Base-by-base conservation (phyloP, 2,888 invertebrate species). In the Erynnis tages region DNA sequence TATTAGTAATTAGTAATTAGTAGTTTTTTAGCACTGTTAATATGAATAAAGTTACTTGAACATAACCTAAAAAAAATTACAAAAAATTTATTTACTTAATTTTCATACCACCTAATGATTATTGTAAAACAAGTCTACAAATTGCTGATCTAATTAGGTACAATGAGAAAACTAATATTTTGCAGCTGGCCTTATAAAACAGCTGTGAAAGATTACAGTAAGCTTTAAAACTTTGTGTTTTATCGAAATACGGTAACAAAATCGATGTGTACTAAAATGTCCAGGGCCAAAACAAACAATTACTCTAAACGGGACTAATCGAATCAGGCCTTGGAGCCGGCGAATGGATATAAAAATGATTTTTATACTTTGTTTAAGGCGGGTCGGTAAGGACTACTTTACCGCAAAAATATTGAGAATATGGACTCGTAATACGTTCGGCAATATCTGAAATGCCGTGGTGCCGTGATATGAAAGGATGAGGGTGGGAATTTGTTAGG, bases 361-460 rank as follows among this genome's bases (percentile, higher is more conserved):
- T 52, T 44, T 35, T 34, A 23, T 52, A 52, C 23, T 29, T 43
- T 50, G 29, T 43, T 43, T 30, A 11, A 30, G 17, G 43, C 43
- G 19, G 17, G 29, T 5, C n/a, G 13, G 30, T 44, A 17, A 14
- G 44, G 32, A 32, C 32, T 21, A 43, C 14, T 30, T 43, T 43
- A 29, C 66, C 62, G 58, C 52, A 45, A 43, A 43, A 37, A 52
- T 45, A 45, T 45, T 21, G 43, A 44, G 67, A 71, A 73, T 71
- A 67, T 68, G 66, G 58, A 62, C 62, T 61, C 67, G 65, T 71
- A 69, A 72, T 75, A 72, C 61, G 65, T 74, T 73, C 61, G 63
- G 67, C 65, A 74, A 79, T 78, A 76, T 76, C 65, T 68, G 72
- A 69, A 77, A 76, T 70, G 70, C 67, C 71, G 66, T 62, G 61